Evolutionary conservation across 2,113 vertebrate species (phyloP).

Genomic region (Cercocebus atys): DNA sequence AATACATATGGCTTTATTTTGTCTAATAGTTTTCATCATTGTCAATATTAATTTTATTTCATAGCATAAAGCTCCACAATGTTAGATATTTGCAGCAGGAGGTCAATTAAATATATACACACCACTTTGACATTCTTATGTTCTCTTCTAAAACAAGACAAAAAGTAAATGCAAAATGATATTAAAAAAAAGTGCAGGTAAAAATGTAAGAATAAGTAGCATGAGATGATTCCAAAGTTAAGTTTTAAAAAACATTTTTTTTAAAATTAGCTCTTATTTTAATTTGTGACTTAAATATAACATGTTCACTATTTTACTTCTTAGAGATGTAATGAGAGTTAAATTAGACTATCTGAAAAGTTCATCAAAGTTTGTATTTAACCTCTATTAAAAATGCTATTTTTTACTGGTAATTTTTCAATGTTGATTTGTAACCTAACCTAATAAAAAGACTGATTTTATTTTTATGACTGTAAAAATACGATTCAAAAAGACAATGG

Average conservation of each 20-base stretch:
- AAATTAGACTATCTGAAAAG: neutral
- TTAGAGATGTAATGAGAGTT: neutral
- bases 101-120: neutral
- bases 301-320: neutral
- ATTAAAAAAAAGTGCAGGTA: neutral
- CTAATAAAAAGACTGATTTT: neutral
- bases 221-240: neutral
- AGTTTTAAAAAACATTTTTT: neutral
- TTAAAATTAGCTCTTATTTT: neutral
- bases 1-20: constrained; percentile 16
- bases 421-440: neutral
- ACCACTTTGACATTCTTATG: neutral
- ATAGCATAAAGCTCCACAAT: neutral
- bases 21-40: neutral
- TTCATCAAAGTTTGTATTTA: neutral
- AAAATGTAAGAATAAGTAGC: neutral
- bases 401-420: neutral
- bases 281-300: neutral
- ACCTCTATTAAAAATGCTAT: neutral
- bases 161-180: neutral
- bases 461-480: neutral
- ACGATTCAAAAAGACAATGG: neutral
- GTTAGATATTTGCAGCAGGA: constrained; percentile 2
- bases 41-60: neutral
- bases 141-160: neutral